These are phyloP conservation scores for Heterocephalus glaber DNA, from an alignment of 2,113 vertebrate genomes.

Conservation along the genomic window DNA sequence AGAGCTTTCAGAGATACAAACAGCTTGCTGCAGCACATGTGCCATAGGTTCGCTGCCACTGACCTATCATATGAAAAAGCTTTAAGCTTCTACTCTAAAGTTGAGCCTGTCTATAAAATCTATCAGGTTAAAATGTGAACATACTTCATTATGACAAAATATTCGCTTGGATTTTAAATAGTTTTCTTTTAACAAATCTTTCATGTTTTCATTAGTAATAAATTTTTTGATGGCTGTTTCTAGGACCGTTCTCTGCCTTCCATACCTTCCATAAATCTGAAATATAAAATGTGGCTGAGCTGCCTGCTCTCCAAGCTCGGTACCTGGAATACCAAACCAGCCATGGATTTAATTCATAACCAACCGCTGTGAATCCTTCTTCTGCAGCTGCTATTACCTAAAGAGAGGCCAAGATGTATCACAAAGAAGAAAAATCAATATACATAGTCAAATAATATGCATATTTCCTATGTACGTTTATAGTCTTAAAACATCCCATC, in stretches of 20 bases:
- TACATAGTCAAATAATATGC: neutral
- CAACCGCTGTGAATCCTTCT: constrained; percentile 91
- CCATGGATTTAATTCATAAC: constrained; percentile 98
- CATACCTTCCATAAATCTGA: constrained; percentile 97
- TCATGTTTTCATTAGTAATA: neutral
- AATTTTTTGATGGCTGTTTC: neutral
- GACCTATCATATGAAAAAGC: neutral
- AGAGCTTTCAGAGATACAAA: neutral
- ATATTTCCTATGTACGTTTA: neutral
- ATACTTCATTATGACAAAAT: neutral
- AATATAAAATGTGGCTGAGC: constrained; percentile 90
- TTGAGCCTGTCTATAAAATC: neutral
- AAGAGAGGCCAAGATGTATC: constrained; percentile 31
- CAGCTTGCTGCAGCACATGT: neutral
- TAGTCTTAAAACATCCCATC: neutral
- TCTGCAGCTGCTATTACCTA: constrained; percentile 97
- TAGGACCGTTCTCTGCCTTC: neutral
- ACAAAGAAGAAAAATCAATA: neutral
- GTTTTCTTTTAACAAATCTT: neutral
- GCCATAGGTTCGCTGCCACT: neutral
- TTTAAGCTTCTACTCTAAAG: neutral
- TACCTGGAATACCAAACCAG: constrained; percentile 96
- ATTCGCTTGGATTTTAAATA: neutral
- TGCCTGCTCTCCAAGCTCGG: constrained; percentile 92
- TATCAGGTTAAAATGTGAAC: neutral